These are phyloP conservation scores for Ectropis crepuscularia DNA, from an alignment of 2,888 invertebrate species.

Conservation along the genomic window DNA sequence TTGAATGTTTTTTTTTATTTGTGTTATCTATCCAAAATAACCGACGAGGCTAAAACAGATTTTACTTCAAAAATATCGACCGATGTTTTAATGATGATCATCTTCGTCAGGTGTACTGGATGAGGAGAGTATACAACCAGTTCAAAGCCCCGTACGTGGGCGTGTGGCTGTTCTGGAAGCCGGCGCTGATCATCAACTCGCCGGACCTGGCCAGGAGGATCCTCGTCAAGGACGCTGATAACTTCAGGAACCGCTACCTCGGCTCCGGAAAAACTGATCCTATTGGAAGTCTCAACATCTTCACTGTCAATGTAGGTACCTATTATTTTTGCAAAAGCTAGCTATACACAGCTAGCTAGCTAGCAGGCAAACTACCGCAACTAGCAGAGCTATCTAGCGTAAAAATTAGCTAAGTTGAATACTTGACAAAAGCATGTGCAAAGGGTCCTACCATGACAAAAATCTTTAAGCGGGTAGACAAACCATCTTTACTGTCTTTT, in stretches of 20 bases:
- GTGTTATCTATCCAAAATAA: too few relatives aligned
- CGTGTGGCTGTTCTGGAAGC: conserved; percentile 68
- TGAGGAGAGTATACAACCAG: conserved; percentile 52
- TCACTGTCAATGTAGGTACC: conserved; percentile 63
- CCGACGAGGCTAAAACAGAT: too few relatives aligned
- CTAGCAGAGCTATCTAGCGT: not conserved
- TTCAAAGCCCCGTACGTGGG: conserved; percentile 60
- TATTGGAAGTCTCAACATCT: conserved; percentile 57
- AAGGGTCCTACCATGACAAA: too few relatives aligned
- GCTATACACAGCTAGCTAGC: too few relatives aligned
- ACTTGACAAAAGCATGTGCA: too few relatives aligned
- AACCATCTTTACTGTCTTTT: too few relatives aligned
- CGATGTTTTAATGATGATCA: too few relatives aligned
- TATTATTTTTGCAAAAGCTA: not conserved
- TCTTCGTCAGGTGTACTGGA: conserved; percentile 50
- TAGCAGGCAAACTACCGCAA: too few relatives aligned
- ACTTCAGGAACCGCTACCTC: conserved; percentile 59
- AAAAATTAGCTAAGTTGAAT: not conserved
- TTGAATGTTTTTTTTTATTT: too few relatives aligned
- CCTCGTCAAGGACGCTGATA: conserved; percentile 61
- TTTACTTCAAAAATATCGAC: too few relatives aligned
- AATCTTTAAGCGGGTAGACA: too few relatives aligned
- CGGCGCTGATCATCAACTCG: conserved; percentile 61
- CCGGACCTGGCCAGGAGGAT: conserved; percentile 60
- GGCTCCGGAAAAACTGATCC: conserved; percentile 61